Evolutionary conservation across 2,113 vertebrate species (phyloP), one percentile per base, ranked within the genome.

Genomic region (Riparia riparia): DNA sequence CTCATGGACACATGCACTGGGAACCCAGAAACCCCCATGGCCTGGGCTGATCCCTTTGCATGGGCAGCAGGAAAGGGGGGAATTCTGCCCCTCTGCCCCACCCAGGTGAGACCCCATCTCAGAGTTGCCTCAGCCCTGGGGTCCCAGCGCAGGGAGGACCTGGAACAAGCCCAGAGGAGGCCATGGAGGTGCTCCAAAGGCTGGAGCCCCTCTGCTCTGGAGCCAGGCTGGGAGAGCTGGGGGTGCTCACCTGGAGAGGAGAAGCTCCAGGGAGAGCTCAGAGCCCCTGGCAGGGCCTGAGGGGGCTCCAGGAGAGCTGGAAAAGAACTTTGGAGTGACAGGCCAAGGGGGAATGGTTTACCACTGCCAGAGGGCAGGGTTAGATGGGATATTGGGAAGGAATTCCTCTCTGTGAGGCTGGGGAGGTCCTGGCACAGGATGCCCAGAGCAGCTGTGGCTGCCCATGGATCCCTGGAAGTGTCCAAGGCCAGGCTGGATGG

Each of bases 131-230:
- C 78, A 66, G 26, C 37, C 26, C 51, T n/a, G 45, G 28, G 34
- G 3, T 37, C 12, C 12, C 53, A 34, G 20, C 45, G 54, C 19
- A 58, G 29, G 2, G 4, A 47, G 41, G 14, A 54, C 0, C 61
- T 53, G 78, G 29, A 68, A 17, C 0, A 0, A 68, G 14, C 0
- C n/a, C 86, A 54, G 39, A 7, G 29, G 29, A 18, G 44, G 13
- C n/a, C n/a, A 2, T 0, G 0, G 29, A 68, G n/a, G 0, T 61
- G 29, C 29, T 61, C 5, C 1, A 0, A 19, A 61, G 24, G 28
- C 54, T 82, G 78, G 39, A 73, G 37, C 26, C 68, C 42, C 58
- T 51, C 68, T 81, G 68, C 31, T 37, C 34, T 81, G 77, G 8
- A 21, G 53, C 29, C 70, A 89, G 78, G 4, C 47, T 89, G 61